Evolutionary conservation across 2,888 invertebrate species (phyloP), one percentile per base, ranked within the genome.

Genomic region (Eurytoma californica): DNA sequence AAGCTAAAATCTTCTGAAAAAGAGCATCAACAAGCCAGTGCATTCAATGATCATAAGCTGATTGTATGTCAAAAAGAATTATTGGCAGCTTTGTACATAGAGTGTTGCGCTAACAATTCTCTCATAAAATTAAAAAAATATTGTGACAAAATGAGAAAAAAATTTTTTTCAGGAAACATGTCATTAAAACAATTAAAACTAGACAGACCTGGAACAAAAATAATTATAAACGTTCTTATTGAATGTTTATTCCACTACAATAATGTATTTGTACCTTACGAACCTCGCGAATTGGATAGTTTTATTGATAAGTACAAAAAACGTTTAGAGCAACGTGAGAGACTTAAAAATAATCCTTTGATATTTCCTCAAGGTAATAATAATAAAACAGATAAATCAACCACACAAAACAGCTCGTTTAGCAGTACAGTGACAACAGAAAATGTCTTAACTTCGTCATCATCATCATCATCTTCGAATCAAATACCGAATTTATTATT

Each of bases 261-360:
- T 30, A 81, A 79, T 14, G 51, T 81, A 13, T 81, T 79, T 77
- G 66, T 53, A 39, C 63, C 81, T 3, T 7, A 81, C 18, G 24
- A 57, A 24, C 65, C 58, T 24, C n/a, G 49, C 47, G 51, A 63
- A 58, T 65, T 81, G 49, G 0, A 13, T 28, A 1, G 2, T 0
- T 53, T n/a, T 2, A 51, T 81, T 18, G 0, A 55, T n/a, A 70
- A 70, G 5, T 81, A 77, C 47, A 66, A 66, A 49, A 28, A 51
- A 4, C 20, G 58, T 61, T 2, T 66, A 13, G 30, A 63, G 4
- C 49, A 14, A 18, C 3, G 28, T 24, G 18, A 75, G 4, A 72
- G 49, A 53, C 72, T 80, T 18, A 61, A 20, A 47, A 72, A 75
- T 18, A 24, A 68, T 78, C 70, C 77, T 28, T 16, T 72, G 14